Percentiles rank a stretch among this genome's conserved stretches.
Evolutionary conservation across 2,888 invertebrate genomes (phyloP).

Genomic region (Scaptomyza cyrtandrae): DNA sequence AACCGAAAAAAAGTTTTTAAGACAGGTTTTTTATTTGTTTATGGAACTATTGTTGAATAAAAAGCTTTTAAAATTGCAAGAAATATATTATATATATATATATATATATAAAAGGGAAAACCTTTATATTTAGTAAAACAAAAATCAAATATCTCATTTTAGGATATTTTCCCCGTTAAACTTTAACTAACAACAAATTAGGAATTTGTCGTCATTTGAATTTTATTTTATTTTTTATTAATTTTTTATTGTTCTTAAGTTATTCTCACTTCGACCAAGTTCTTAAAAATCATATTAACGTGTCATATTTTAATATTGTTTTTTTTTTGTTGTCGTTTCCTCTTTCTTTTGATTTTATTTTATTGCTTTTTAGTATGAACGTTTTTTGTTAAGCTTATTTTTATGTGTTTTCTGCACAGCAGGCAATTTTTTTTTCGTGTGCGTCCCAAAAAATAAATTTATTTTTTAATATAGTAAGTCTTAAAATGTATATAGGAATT

Average conservation of each 20-base stretch:
- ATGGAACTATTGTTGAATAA: too few relatives aligned
- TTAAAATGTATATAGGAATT: background rate
- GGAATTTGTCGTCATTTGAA: too few relatives aligned
- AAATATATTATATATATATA: too few relatives aligned
- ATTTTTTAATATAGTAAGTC: constrained; percentile 51
- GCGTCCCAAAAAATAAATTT: constrained; percentile 45
- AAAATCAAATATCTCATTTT: too few relatives aligned
- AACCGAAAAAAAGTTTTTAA: too few relatives aligned
- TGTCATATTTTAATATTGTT: background rate
- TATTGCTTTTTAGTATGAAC: constrained; percentile 2
- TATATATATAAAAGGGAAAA: too few relatives aligned
- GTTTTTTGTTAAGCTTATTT: constrained; percentile 12
- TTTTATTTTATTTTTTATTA: too few relatives aligned
- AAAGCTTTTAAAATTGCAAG: too few relatives aligned
- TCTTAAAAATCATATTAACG: background rate
- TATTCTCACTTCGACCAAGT: constrained; percentile 1
- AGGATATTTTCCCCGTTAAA: too few relatives aligned
- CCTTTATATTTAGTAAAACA: too few relatives aligned
- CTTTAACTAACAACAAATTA: too few relatives aligned
- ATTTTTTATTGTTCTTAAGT: background rate
- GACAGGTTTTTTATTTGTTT: too few relatives aligned
- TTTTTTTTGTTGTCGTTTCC: background rate
- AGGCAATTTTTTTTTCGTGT: constrained; percentile 54
- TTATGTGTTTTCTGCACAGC: constrained; percentile 53
- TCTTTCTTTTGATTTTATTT: constrained; percentile 13